Base-by-base conservation (phyloP, 2,888 invertebrate genomes). In the Limnephilus rhombicus region DNA sequence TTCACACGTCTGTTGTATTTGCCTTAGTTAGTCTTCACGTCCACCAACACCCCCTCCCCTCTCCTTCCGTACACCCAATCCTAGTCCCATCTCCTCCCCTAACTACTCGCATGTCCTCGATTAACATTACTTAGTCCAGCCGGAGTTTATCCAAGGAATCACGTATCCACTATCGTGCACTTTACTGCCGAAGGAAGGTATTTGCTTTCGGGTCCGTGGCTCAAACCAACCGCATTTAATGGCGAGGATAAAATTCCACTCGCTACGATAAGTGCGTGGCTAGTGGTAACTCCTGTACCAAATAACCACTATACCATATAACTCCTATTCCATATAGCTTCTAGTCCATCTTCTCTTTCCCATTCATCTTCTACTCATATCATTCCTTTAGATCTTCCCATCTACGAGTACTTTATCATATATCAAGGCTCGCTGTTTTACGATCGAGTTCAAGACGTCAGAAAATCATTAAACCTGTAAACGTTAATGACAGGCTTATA, bases 101-200 rank as follows among this genome's bases (percentile, higher is more conserved):
- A 80, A 29, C 89, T 37, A 80, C 86, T 49, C n/a, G 24, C n/a
- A 24, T 90, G 85, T 80, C 80, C 83, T 90, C 92, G 93, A 93
- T 91, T 92, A 91, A 92, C 92, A 91, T 91, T 83, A 92, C 89
- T 89, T 86, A 89, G 88, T 81, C 80, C 86, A 68, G 85, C 91
- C 49, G 11, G 45, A 91, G 92, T 93, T 91, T 92, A 89, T 93
- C 89, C 90, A 81, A 83, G 89, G 92, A 92, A 92, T 93, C 93
- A 93, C 93, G 93, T 93, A 93, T 92, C 93, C 87, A 92, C 90
- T 91, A 90, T 91, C 89, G 82, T 85, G 90, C 92, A 91, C 92
- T 91, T 89, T 90, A 91, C 87, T 90, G 80, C 92, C 41, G 89
- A 83, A 82, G 81, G 45, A 88, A 80, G 82, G 80, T 92, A 93